Evolutionary conservation across 2,888 invertebrate genomes (phyloP).

Genomic region (Caenorhabditis uteleia): DNA sequence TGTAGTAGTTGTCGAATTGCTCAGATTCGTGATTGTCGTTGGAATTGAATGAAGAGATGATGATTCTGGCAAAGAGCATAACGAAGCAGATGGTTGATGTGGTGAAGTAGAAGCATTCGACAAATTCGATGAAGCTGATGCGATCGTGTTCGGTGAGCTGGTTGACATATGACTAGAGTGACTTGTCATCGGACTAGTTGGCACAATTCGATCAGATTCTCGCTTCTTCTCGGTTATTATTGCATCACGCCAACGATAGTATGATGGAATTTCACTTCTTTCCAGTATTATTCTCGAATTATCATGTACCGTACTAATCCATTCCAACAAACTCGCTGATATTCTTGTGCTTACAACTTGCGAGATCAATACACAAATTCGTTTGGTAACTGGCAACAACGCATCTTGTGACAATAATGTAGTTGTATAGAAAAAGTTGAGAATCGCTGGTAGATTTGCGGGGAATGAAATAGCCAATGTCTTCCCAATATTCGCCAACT

Average conservation of each 20-base stretch:
- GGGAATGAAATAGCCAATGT: slow-evolving; percentile 94
- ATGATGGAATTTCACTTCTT: slow-evolving; percentile 95
- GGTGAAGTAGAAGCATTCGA: no score
- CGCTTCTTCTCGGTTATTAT: no score
- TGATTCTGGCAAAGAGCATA: slow-evolving; percentile 25
- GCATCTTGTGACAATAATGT: slow-evolving; percentile 96
- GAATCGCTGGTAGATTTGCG: slow-evolving; percentile 93
- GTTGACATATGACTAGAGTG: no score
- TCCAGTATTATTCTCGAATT: slow-evolving; percentile 78
- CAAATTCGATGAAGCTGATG: no score
- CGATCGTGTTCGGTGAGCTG: background rate
- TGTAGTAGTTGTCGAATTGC: slow-evolving; percentile 1
- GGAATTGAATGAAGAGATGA: slow-evolving; percentile 33
- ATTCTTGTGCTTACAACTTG: slow-evolving; percentile 88
- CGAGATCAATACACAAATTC: slow-evolving; percentile 90
- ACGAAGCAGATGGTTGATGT: slow-evolving; percentile 11
- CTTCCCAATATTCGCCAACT: slow-evolving; percentile 94
- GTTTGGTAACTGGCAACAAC: slow-evolving; percentile 86
- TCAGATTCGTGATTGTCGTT: slow-evolving; percentile 3
- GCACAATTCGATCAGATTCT: background rate
- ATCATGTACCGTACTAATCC: slow-evolving; percentile 74
- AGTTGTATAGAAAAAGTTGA: slow-evolving; percentile 92
- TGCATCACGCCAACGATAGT: slow-evolving; percentile 81
- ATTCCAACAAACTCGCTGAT: slow-evolving; percentile 94
- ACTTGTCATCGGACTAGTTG: background rate